Evolutionary conservation across 37 sponge, comb jelly and placozoan genomes (phyloP), one percentile per base, ranked within the genome.

Genomic region (Chondrosia reniformis): DNA sequence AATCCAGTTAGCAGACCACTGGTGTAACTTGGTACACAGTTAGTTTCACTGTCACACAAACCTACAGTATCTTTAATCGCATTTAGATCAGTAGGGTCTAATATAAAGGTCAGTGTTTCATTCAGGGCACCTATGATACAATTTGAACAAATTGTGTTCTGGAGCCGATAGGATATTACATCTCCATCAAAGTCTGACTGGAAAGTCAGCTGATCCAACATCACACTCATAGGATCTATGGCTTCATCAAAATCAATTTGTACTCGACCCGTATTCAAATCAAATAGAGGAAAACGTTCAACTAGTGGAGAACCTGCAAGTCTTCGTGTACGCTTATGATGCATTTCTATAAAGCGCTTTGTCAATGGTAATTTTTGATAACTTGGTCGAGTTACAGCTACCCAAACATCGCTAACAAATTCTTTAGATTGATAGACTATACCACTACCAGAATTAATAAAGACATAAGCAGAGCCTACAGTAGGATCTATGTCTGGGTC

Each of bases 191-290:
- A 27, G 54, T 40, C 31, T 15, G 19, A 17, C 24, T 67, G 67
- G 30, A 93, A 81, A 12, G 43, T 84, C 15, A 89, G 32, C 28
- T 44, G 55, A 38, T 86, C 64, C 22, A 92, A n/a, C 32, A 78
- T 62, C 5, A 95, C 58, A 2, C 85, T 74, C 8, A 73, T 46
- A 4, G 77, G 83, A 81, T 87, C 82, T 40, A 95, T 59, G 8
- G 82, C 85, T 56, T 95, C 96, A 38, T 88, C 78, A 61, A 95
- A 95, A 21, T 41, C 46, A 3, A 95, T 42, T 6, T 33, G n/a
- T n/a, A 92, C 46, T 3, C 40, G 3, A 31, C 96, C 96, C 10
- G 64, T 39, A 74, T 95, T 45, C 6, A 89, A 71, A 55, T 95
- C 88, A 79, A 92, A 91, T 24, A 59, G 39, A 24, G 44, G 54